Conservation (phyloP, 2,888 invertebrate species). For the Tetragnatha montana region DNA sequence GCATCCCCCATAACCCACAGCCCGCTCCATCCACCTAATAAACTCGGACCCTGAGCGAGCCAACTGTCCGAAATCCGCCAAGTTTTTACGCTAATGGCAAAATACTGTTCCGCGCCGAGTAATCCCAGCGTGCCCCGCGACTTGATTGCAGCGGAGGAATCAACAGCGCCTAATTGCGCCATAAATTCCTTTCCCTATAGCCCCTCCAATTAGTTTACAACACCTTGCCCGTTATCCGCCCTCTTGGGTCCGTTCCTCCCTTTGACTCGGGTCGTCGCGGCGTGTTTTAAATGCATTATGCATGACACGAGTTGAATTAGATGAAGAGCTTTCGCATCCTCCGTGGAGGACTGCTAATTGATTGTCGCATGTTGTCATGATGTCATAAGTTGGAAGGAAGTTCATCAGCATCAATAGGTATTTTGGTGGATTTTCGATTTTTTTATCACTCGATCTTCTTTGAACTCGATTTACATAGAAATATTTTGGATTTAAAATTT, state of each 20-base stretch:
- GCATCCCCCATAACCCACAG: not conserved
- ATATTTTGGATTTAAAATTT: too few relatives aligned
- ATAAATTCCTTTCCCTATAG: not conserved
- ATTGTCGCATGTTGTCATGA: not conserved
- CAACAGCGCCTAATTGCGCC: slow-evolving; percentile 5
- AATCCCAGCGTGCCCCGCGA: not conserved
- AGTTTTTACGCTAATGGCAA: slow-evolving; percentile 29
- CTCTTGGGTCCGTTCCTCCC: not conserved
- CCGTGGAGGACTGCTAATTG: not conserved
- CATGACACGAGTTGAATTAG: not conserved
- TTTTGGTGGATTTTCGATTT: too few relatives aligned
- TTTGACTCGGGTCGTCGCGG: not conserved
- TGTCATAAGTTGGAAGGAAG: not conserved
- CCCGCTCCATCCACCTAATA: not conserved
- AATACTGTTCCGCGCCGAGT: slow-evolving; percentile 25
- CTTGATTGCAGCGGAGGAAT: slow-evolving; percentile 1
- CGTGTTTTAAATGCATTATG: not conserved
- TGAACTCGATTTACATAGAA: too few relatives aligned
- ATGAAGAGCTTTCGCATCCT: not conserved
- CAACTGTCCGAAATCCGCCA: not conserved
- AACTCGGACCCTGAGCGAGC: not conserved
- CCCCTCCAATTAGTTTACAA: not conserved
- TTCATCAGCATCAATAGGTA: too few relatives aligned
- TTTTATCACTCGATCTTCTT: too few relatives aligned
- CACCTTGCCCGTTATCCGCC: not conserved